phyloP scores from a whole-genome alignment of 2,888 invertebrate genomes.

The Hyposoter dolosus region DNA sequence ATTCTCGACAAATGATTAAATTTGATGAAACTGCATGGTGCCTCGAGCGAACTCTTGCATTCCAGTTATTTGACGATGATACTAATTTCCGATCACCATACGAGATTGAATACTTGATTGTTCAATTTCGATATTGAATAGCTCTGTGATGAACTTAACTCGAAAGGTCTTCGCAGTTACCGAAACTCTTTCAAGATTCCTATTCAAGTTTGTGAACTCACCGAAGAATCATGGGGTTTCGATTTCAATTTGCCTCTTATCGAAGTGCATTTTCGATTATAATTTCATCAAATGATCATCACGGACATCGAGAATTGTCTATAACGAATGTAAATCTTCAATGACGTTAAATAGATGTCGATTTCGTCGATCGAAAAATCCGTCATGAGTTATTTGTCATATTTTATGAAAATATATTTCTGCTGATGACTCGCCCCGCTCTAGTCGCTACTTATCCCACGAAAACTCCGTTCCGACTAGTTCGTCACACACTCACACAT shows the following conservation, averaged over 20 bases:
- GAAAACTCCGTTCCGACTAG: conserved; percentile 20
- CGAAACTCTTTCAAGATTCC: neutral
- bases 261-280: neutral
- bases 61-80: neutral
- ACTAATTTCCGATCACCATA: neutral
- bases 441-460: conserved; percentile 45
- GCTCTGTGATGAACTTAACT: neutral
- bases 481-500: neutral
- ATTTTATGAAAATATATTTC: conserved; percentile 67
- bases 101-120: neutral
- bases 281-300: neutral
- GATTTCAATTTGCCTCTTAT: neutral
- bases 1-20: neutral
- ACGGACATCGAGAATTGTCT: neutral
- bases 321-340: neutral
- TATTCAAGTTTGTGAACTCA: neutral
- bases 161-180: neutral
- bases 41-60: neutral
- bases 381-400: conserved; percentile 35
- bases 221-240: neutral
- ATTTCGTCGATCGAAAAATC: neutral
- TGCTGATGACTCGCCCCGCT: conserved; percentile 51
- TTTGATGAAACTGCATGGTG: neutral
- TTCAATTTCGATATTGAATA: neutral
- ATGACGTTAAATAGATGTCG: neutral